Percentiles rank a stretch among this genome's conserved stretches.
phyloP scores from a whole-genome alignment of 2,113 vertebrate genomes.

The Pterocles orientalis region DNA sequence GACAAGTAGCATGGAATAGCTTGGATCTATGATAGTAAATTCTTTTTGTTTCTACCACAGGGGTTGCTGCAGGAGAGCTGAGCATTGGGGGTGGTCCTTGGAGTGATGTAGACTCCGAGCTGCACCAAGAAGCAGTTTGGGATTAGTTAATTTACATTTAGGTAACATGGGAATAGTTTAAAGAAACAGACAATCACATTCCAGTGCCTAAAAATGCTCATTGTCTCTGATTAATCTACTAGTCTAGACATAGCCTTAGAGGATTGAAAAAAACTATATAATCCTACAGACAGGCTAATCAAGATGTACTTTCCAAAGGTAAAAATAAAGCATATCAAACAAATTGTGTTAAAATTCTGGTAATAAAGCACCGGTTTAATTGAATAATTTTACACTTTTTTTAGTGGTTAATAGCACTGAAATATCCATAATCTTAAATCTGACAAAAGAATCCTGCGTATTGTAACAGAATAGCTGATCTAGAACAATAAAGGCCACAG shows the following conservation, averaged over 20 bases:
- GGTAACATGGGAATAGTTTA: not conserved
- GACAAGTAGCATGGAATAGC: not conserved
- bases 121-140: not conserved
- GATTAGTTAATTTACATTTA: not conserved
- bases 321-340: not conserved
- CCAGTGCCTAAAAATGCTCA: not conserved
- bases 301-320: not conserved
- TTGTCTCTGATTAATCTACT: not conserved
- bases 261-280: not conserved
- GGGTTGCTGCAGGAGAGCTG: not conserved
- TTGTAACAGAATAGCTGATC: not conserved
- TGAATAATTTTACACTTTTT: not conserved
- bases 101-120: not conserved
- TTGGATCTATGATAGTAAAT: not conserved
- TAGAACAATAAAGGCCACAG: not conserved
- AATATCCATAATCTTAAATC: not conserved
- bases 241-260: not conserved
- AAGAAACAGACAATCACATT: not conserved
- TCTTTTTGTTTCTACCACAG: not conserved
- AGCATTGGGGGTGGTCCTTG: not conserved
- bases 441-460: not conserved
- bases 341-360: not conserved
- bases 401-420: not conserved
- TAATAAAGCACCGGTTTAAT: not conserved
- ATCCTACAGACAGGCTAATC: not conserved